Base-by-base conservation (phyloP, 2,113 vertebrate genomes). In the Phrynosoma blainvillii region DNA sequence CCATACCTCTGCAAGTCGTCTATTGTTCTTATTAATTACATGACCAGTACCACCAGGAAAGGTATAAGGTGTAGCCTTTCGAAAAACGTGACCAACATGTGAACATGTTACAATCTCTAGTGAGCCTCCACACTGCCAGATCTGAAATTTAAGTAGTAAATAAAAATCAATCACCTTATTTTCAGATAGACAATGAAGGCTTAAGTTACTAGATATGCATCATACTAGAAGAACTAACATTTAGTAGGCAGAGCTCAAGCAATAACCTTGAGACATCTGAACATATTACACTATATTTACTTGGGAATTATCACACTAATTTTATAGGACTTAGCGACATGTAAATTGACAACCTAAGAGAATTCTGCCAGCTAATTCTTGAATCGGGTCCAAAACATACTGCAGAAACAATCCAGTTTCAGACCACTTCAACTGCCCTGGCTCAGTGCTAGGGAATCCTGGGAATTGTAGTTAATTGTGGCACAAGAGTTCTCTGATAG, bases 21-120 rank as follows among this genome's bases (percentile, higher is more conserved):
- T 96, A 94, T 99, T 99, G 96, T 99, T 99, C 95, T 99, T 99
- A 95, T 99, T 99, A 96, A 99, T 99, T 86, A 99, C 98, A 79
- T 99, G 99, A 18, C 99, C 98, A 0, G 99, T 99, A n/a, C 99
- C 99, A 2, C 99, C 99, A 1, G 99, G 99, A 92, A 99, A 99
- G 4, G 98, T 99, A 91, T 99, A 99, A 0, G 99, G 99, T 0
- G 99, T 99, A 13, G 99, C 99, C 94, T 99, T 99, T 6, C 99
- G 97, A 95, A 99, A 99, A 5, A 99, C 99, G 0, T 99, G 99
- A 1, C 99, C 98, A 6, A 99, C 99, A 0, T 99, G 99, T 0
- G 99, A 99, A 84, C 98, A 99, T 32, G 99, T 99, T 87, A 99
- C 97, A 25, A 99, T 99, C 96, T 99, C 98, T 84, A 99, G 92